A percentile compares a stretch with the other conserved stretches of the same genome.
phyloP scores from a whole-genome alignment of 2,113 vertebrate species.

The Casuarius casuarius region DNA sequence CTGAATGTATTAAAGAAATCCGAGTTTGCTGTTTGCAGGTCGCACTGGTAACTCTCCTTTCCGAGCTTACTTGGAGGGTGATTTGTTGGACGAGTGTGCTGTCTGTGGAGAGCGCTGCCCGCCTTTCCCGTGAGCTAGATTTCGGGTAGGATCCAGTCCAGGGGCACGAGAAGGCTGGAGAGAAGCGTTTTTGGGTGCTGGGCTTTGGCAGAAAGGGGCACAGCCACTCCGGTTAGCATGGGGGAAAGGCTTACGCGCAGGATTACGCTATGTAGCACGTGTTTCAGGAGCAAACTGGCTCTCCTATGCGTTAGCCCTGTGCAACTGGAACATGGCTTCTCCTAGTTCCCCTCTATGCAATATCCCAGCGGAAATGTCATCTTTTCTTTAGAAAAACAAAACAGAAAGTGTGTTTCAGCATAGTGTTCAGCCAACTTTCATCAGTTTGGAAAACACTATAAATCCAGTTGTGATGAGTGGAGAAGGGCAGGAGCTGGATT shows the following conservation, averaged over 20 bases:
- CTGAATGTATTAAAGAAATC: neutral
- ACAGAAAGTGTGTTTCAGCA: neutral
- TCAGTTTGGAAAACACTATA: neutral
- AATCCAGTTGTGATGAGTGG: neutral
- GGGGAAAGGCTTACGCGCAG: neutral
- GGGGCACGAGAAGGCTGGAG: neutral
- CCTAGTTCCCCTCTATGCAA: neutral
- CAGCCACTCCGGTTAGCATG: neutral
- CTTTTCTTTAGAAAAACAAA: neutral
- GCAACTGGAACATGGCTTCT: accelerated
- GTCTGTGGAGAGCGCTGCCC: neutral
- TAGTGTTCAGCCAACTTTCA: neutral
- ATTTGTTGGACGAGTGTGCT: neutral
- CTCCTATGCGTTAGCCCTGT: neutral
- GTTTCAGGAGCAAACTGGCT: neutral
- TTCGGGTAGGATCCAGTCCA: neutral
- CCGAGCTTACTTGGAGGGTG: neutral
- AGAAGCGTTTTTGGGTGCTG: neutral
- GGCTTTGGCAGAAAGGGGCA: neutral
- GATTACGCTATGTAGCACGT: neutral
- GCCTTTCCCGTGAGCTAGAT: neutral
- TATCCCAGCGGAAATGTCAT: neutral
- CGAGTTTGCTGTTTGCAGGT: neutral
- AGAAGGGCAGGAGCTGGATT: neutral
- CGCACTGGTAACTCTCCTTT: neutral